A percentile compares a stretch with the other conserved stretches of the same genome.
Evolutionary conservation across 2,113 vertebrate species (phyloP).

Genomic region (Elephas maximus): DNA sequence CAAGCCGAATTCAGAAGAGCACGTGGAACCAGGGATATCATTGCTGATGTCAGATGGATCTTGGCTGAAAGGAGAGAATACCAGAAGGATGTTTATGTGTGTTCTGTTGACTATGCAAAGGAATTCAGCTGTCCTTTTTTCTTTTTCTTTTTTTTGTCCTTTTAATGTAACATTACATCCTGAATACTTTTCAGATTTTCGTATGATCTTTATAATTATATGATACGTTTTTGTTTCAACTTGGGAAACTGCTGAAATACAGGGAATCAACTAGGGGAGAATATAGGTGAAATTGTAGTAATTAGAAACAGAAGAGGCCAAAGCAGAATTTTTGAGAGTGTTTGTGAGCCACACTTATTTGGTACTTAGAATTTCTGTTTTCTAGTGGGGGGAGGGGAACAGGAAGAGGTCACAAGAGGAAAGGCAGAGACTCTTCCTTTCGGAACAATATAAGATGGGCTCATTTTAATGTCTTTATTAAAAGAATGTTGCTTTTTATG

Average conservation of each 20-base stretch:
- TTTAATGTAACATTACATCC: constrained; percentile 10
- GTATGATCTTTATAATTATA: constrained; percentile 51
- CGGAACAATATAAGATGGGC: background rate
- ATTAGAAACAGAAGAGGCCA: constrained; percentile 55
- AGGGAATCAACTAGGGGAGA: background rate
- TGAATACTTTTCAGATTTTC: constrained; percentile 48
- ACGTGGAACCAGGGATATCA: too few relatives aligned
- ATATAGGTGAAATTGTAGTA: constrained; percentile 24
- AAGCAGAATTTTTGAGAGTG: constrained; percentile 40
- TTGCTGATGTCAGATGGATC: too few relatives aligned
- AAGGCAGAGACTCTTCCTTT: constrained; percentile 14
- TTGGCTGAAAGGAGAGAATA: too few relatives aligned
- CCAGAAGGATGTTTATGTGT: too few relatives aligned
- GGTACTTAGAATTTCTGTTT: constrained; percentile 39
- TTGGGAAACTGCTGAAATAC: constrained; percentile 25
- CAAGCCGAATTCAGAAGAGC: too few relatives aligned
- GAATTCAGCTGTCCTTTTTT: too few relatives aligned
- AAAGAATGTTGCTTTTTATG: constrained; percentile 43
- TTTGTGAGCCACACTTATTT: constrained; percentile 45
- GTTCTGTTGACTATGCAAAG: too few relatives aligned
- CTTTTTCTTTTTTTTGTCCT: background rate
- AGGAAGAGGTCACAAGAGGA: constrained; percentile 18
- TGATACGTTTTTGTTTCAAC: constrained; percentile 3
- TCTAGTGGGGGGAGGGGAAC: background rate
- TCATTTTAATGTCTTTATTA: constrained; percentile 57